These are phyloP conservation scores for Etheostoma perlongum DNA, from an alignment of 2,797 vertebrate species.

Conservation along the genomic window DNA sequence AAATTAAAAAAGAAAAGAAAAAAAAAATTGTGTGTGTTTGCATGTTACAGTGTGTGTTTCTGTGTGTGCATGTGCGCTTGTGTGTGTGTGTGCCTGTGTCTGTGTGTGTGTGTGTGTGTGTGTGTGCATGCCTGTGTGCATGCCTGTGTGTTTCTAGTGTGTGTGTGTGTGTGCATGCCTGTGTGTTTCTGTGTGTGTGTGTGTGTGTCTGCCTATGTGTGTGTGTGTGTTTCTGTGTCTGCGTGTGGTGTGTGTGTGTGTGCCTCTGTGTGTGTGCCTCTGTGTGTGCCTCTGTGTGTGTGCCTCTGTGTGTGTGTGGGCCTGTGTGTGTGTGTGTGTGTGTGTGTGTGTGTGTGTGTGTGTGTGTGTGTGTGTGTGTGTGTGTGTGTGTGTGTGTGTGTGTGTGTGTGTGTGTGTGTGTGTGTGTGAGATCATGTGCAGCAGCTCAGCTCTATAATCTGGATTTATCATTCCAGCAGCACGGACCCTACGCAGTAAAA, in stretches of 20 bases:
- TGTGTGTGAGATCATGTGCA: constrained; percentile 66
- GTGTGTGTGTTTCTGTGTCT: rapidly evolving
- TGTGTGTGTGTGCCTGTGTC: not conserved
- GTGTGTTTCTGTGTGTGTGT: no score
- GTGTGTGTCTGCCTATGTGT: no score
- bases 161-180: no score
- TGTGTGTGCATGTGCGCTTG: no score
- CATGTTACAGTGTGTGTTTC: no score
- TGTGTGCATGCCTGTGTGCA: not conserved
- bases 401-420: constrained; percentile 19
- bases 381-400: not conserved
- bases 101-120: constrained; percentile 1
- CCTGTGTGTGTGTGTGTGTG: no score
- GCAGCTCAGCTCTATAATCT: constrained; percentile 75
- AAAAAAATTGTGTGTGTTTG: no score
- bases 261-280: not conserved
- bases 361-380: no score
- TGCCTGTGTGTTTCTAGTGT: not conserved
- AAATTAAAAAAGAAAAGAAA: no score
- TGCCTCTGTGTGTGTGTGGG: not conserved
- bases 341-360: no score
- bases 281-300: not conserved
- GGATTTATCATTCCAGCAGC: constrained; percentile 64
- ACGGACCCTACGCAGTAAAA: not conserved
- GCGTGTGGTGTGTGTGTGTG: no score